Evolutionary conservation across 2,888 invertebrate species (phyloP).

Genomic region (Vesta saturnalis): DNA sequence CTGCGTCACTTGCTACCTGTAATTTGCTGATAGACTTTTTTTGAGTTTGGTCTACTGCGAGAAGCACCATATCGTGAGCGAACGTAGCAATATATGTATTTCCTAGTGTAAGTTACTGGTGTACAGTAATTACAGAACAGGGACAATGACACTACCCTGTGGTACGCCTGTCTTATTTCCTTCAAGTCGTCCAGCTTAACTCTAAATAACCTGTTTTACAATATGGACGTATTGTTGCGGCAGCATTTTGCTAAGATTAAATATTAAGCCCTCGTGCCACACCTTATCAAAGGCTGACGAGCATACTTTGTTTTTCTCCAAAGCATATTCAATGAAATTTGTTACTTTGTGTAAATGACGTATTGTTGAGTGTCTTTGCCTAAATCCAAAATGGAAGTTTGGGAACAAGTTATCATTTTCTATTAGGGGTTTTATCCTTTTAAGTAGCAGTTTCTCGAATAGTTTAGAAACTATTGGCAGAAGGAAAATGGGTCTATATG

Average conservation of each 20-base stretch:
- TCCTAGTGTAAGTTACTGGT: background rate
- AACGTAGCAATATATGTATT: no score
- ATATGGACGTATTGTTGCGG: no score
- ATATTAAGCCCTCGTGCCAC: background rate
- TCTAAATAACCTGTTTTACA: no score
- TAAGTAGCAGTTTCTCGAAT: no score
- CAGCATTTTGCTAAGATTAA: no score
- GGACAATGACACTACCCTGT: background rate
- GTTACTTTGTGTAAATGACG: background rate
- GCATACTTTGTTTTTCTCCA: background rate
- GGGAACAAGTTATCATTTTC: background rate
- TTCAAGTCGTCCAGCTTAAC: no score
- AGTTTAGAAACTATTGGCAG: no score
- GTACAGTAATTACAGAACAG: background rate
- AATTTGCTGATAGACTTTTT: no score
- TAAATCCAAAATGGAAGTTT: background rate
- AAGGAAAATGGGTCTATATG: background rate
- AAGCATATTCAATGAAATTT: no score
- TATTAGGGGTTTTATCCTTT: no score
- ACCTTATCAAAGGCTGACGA: background rate
- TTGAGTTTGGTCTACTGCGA: no score
- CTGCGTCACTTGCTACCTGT: background rate
- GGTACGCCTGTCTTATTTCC: background rate
- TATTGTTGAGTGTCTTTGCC: constrained; percentile 3
- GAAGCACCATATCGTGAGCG: no score